Conservation (phyloP, 1,140 invertebrate species). For the Matsumurasca onukii region DNA sequence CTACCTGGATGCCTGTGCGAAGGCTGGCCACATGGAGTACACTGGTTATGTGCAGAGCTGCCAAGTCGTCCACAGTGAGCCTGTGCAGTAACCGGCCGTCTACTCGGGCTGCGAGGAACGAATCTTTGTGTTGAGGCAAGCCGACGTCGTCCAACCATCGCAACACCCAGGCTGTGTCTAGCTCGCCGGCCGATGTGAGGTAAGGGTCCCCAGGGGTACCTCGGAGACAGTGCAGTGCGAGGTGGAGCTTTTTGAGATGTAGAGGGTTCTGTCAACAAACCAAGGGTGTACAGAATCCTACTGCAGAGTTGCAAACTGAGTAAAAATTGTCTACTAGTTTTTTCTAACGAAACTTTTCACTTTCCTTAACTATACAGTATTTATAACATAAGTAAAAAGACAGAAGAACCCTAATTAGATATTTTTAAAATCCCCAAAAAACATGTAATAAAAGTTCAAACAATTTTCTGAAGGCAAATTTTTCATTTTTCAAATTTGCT, state of each 20-base stretch:
- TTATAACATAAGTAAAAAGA: too few relatives aligned
- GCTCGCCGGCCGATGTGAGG: constrained; percentile 56
- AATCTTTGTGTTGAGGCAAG: constrained; percentile 95
- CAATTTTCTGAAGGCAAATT: too few relatives aligned
- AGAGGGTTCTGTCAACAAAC: constrained; percentile 70
- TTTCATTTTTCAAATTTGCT: too few relatives aligned
- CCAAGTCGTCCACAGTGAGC: constrained; percentile 86
- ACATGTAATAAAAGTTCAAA: too few relatives aligned
- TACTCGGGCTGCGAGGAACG: constrained; percentile 84
- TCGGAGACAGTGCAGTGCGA: constrained; percentile 69
- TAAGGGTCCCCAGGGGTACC: constrained; percentile 57
- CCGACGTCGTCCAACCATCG: constrained; percentile 94
- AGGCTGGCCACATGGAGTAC: constrained; percentile 90
- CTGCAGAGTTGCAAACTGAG: too few relatives aligned
- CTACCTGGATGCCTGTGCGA: constrained; percentile 73
- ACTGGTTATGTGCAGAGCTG: constrained; percentile 78
- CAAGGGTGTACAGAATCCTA: too few relatives aligned
- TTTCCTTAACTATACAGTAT: too few relatives aligned
- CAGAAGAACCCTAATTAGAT: too few relatives aligned
- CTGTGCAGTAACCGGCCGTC: constrained; percentile 92
- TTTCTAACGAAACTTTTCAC: too few relatives aligned
- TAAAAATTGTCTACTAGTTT: too few relatives aligned
- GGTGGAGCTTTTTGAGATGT: constrained; percentile 88
- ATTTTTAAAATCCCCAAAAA: too few relatives aligned
- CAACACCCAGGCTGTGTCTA: constrained; percentile 51